Percentiles rank a stretch among this genome's conserved stretches.
phyloP scores from a whole-genome alignment of 2,113 vertebrate species.

The Petrocephalus microphthalmus region DNA sequence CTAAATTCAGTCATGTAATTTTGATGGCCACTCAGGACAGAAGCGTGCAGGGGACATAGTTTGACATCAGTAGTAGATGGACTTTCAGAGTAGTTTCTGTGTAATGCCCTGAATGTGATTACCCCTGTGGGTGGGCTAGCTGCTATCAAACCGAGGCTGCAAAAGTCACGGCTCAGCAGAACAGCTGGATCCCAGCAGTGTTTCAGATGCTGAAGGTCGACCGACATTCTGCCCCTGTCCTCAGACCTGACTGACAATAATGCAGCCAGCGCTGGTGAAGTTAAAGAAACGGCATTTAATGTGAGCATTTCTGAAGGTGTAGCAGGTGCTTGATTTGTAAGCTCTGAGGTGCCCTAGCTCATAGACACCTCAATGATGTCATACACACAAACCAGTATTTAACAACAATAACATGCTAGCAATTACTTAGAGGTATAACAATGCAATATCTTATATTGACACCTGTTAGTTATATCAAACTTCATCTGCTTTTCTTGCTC shows the following conservation, averaged over 20 bases:
- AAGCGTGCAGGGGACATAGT: background rate
- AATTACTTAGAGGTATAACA: no score
- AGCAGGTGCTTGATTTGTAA: background rate
- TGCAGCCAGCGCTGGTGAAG: background rate
- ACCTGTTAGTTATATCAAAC: no score
- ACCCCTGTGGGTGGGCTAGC: background rate
- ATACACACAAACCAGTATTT: no score
- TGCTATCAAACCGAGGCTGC: background rate
- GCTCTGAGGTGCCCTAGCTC: no score
- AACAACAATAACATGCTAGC: no score
- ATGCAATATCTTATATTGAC: no score
- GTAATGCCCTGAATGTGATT: background rate
- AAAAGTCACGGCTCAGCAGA: background rate
- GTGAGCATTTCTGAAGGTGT: background rate
- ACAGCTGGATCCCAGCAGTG: background rate
- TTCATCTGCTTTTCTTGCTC: no score
- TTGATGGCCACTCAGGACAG: background rate
- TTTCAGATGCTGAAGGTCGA: background rate
- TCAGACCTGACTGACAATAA: background rate
- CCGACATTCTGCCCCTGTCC: background rate
- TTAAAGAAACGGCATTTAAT: background rate
- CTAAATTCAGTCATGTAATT: background rate
- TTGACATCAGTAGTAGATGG: background rate
- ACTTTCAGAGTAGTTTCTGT: background rate
- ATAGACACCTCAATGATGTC: no score